Evolutionary conservation across 1,140 invertebrate genomes (phyloP), one percentile per base, ranked within the genome.

Genomic region (Parasteatoda tepidariorum): DNA sequence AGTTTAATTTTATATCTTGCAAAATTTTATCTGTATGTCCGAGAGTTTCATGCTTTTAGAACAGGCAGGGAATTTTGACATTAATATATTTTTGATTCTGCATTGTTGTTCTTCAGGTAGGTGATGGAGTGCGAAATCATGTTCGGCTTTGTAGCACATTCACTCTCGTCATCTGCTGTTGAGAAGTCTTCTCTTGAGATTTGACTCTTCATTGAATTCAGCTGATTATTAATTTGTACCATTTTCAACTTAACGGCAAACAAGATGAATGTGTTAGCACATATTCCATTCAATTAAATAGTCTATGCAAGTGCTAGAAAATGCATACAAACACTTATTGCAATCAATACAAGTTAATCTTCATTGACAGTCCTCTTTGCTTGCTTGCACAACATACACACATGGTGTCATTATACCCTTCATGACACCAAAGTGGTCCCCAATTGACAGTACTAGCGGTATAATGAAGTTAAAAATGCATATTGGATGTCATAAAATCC

Each of bases 221-320:
- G n/a, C n/a, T n/a, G n/a, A n/a, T n/a, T n/a, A n/a, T n/a, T n/a
- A n/a, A n/a, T n/a, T n/a, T n/a, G n/a, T n/a, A n/a, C n/a, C 2
- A 9, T 38, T 68, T 13, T 26, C 24, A 2, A 1, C 3, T 6
- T 18, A 11, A 2, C 3, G 4, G 22, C 75, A 68, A 18, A 79
- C 18, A 24, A 33, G 34, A 38, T 83, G 81, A 9, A 83, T 83
- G 62, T 83, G 68, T 28, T 83, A 62, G 33, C 81, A 83, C 38
- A 74, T 74, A 78, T 66, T 83, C 41, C 61, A 74, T 66, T 66
- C 64, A 9, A 83, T 74, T 4, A 33, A 13, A 64, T 70, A 62
- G 11, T 83, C 81, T 38, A 33, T 30, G 34, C 81, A 83, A 15
- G 24, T 54, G 9, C 70, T 74, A 26, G 28, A 26, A 66, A 54